Evolutionary conservation across 2,797 vertebrate genomes (phyloP).

Genomic region (Acanthurus lineatus): DNA sequence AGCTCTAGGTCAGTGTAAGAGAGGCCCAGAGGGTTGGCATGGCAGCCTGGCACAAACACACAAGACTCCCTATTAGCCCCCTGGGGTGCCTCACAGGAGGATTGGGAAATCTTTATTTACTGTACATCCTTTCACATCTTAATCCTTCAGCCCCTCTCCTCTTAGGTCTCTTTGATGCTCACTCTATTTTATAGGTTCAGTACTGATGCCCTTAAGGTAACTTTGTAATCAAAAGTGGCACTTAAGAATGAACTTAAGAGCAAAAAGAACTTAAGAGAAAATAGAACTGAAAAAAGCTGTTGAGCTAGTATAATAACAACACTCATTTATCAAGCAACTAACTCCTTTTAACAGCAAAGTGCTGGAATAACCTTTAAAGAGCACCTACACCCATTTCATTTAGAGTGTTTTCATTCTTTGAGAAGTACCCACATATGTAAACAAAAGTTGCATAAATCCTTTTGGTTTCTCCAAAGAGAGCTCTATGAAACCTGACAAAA

Average conservation of each 20-base stretch:
- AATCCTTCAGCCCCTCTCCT: slow-evolving; percentile 11
- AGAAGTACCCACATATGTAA: background rate
- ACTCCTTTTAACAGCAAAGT: background rate
- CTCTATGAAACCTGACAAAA: too few relatives aligned
- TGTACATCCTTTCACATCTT: slow-evolving; percentile 58
- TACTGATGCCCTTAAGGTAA: background rate
- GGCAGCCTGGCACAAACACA: slow-evolving; percentile 75
- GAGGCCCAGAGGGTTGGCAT: slow-evolving; percentile 76
- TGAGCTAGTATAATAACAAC: background rate
- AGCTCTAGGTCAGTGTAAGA: slow-evolving; percentile 50
- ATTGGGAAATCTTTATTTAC: slow-evolving; percentile 70
- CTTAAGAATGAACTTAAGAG: background rate
- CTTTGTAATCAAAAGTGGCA: background rate
- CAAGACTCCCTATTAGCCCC: slow-evolving; percentile 61
- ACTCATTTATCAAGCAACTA: background rate
- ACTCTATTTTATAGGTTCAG: background rate
- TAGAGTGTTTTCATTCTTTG: background rate
- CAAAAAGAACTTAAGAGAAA: background rate
- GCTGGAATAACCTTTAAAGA: background rate
- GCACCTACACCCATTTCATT: background rate
- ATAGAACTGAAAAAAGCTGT: background rate
- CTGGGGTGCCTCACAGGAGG: slow-evolving; percentile 41
- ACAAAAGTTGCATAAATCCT: too few relatives aligned
- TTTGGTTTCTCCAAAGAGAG: too few relatives aligned
- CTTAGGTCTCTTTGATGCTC: slow-evolving; percentile 1